A percentile compares a stretch with the other conserved stretches of the same genome.
phyloP scores from a whole-genome alignment of 2,888 invertebrate genomes.

The Xanthia togata region DNA sequence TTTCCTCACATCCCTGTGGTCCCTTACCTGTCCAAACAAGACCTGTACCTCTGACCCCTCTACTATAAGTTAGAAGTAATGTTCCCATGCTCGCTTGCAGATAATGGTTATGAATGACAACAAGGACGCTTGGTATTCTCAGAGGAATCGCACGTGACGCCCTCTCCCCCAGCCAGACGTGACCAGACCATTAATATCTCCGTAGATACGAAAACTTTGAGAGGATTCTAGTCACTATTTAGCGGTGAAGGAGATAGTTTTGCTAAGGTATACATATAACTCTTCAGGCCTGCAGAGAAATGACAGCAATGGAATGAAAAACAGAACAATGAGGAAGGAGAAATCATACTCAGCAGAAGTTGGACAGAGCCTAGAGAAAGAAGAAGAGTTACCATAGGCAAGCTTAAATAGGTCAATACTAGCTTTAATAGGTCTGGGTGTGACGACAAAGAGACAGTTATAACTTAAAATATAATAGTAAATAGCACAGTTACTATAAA shows the following conservation, averaged over 20 bases:
- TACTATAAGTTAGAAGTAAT: slow-evolving; percentile 19
- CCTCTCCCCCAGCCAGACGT: slow-evolving; percentile 41
- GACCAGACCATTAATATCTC: slow-evolving; percentile 49
- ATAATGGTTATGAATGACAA: slow-evolving; percentile 65
- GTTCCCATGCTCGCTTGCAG: slow-evolving; percentile 51
- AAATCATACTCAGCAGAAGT: neutral
- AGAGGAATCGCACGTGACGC: slow-evolving; percentile 48
- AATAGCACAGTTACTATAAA: slow-evolving; percentile 19
- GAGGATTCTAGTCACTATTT: slow-evolving; percentile 16
- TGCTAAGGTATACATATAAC: neutral
- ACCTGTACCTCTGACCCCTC: slow-evolving; percentile 32
- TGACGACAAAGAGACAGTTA: slow-evolving; percentile 2
- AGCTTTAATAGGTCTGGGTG: neutral
- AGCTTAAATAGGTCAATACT: neutral
- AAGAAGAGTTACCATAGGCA: neutral
- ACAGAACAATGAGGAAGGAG: neutral
- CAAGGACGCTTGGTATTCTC: slow-evolving; percentile 54
- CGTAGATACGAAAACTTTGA: slow-evolving; percentile 26
- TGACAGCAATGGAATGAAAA: neutral
- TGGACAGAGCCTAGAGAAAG: neutral
- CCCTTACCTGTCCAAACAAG: slow-evolving; percentile 7
- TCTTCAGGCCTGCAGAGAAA: neutral
- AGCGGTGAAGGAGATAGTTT: slow-evolving; percentile 10
- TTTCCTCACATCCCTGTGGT: neutral
- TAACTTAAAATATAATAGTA: slow-evolving; percentile 12